Evolutionary conservation across 2,888 invertebrate species (phyloP).

Genomic region (Anorthoa munda): DNA sequence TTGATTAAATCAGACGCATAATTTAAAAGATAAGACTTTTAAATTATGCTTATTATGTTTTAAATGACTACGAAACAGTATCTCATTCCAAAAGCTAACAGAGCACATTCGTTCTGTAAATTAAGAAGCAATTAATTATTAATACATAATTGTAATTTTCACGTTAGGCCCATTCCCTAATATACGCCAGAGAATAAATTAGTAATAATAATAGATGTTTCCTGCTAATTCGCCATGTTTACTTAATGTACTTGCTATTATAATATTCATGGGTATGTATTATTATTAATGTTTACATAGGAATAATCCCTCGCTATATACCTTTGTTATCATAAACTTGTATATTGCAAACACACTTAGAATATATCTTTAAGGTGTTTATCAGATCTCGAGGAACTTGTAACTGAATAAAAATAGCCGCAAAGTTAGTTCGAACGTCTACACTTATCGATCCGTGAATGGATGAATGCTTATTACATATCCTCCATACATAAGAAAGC

Average conservation of each 20-base stretch:
- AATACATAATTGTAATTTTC: slow-evolving; percentile 17
- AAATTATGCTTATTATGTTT: no score
- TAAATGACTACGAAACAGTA: no score
- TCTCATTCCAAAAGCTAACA: neutral
- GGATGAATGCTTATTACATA: no score
- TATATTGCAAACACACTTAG: neutral
- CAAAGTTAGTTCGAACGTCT: no score
- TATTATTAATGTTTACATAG: slow-evolving; percentile 15
- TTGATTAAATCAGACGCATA: no score
- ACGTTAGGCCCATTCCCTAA: neutral
- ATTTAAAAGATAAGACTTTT: no score
- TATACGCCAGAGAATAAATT: slow-evolving; percentile 12
- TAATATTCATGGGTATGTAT: slow-evolving; percentile 33
- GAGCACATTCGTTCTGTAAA: neutral
- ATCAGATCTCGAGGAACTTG: neutral
- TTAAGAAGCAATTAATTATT: slow-evolving; percentile 12
- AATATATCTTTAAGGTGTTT: neutral
- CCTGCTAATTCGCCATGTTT: slow-evolving; percentile 32
- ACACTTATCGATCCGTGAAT: no score
- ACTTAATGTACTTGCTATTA: slow-evolving; percentile 7
- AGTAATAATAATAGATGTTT: slow-evolving; percentile 8
- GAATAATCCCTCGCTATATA: neutral
- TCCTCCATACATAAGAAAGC: no score
- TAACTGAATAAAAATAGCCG: neutral
- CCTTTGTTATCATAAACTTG: slow-evolving; percentile 2